These are phyloP conservation scores for Empidonax traillii DNA, from an alignment of 2,113 vertebrate genomes.

Conservation along the genomic window DNA sequence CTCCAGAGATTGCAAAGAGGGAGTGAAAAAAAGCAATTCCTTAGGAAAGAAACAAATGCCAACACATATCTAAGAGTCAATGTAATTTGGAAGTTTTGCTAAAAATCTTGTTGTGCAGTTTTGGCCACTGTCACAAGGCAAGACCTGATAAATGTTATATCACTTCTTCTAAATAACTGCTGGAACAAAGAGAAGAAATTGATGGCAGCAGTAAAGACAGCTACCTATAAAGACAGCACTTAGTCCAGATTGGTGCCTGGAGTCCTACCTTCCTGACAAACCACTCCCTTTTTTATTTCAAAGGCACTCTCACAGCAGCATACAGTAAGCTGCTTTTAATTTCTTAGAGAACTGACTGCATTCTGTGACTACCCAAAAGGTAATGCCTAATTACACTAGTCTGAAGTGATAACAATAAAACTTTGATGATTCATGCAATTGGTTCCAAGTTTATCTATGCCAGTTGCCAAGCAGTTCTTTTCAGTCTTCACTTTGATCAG, in stretches of 20 bases:
- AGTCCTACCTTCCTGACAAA: background rate
- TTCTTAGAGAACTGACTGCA: background rate
- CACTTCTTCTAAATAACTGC: background rate
- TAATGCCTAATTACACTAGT: background rate
- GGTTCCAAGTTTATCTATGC: background rate
- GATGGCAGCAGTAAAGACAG: background rate
- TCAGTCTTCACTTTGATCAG: slow-evolving; percentile 45
- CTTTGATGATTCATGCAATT: slow-evolving; percentile 3
- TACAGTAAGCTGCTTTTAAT: background rate
- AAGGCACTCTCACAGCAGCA: background rate
- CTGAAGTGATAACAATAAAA: slow-evolving; percentile 15
- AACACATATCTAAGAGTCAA: background rate
- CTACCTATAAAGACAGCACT: background rate
- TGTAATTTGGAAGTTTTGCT: background rate
- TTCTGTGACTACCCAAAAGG: slow-evolving; percentile 7
- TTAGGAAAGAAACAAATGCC: background rate
- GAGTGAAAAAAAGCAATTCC: background rate
- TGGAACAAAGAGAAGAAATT: background rate
- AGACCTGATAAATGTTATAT: background rate
- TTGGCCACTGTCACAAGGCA: background rate
- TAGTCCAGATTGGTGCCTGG: background rate
- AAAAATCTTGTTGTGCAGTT: background rate
- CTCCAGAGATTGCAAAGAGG: background rate
- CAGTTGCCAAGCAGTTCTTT: slow-evolving; percentile 25
- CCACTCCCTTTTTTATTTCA: background rate